phyloP scores from a whole-genome alignment of 2,797 vertebrate species.

The Enteromius afrohamiltoni region DNA sequence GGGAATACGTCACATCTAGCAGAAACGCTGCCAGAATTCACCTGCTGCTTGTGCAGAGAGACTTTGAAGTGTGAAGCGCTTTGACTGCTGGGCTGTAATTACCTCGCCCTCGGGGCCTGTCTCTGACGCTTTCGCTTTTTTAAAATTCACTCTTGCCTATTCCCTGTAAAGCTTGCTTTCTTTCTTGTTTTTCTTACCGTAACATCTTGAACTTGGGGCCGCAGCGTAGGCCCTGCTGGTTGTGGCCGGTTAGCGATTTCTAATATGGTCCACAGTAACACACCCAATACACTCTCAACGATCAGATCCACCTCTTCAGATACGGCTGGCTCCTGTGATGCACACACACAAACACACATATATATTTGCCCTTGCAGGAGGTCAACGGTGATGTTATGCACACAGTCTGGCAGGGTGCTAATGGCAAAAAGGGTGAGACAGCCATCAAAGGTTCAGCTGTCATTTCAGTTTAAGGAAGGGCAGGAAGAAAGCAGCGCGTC shows the following conservation, averaged over 20 bases:
- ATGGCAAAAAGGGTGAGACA: conserved; percentile 69
- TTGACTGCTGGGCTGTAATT: conserved; percentile 34
- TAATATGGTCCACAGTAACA: conserved; percentile 90
- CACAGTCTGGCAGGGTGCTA: conserved; percentile 65
- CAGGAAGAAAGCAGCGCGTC: conserved; percentile 13
- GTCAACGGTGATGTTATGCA: not conserved
- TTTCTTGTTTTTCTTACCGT: conserved; percentile 78
- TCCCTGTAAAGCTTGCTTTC: not conserved
- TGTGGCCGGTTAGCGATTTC: conserved; percentile 96
- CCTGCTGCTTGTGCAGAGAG: conserved; percentile 4
- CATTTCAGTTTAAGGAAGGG: conserved; percentile 28
- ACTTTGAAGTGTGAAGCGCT: conserved; percentile 50
- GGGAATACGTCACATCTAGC: conserved; percentile 18
- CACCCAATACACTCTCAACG: conserved; percentile 90
- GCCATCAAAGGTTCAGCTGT: conserved; percentile 55
- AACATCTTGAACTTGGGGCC: conserved; percentile 94
- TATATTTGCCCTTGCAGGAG: not conserved
- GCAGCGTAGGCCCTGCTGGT: conserved; percentile 82
- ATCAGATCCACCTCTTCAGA: conserved; percentile 95
- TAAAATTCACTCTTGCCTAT: not conserved
- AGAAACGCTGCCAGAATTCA: conserved; percentile 27
- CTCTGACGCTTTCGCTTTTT: not conserved
- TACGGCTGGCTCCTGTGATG: conserved; percentile 84
- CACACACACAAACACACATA: not conserved
- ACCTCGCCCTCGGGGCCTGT: conserved; percentile 12